These are phyloP conservation scores for Drosophila lacertosa DNA, from an alignment of 1,140 invertebrate genomes.

Conservation along the genomic window DNA sequence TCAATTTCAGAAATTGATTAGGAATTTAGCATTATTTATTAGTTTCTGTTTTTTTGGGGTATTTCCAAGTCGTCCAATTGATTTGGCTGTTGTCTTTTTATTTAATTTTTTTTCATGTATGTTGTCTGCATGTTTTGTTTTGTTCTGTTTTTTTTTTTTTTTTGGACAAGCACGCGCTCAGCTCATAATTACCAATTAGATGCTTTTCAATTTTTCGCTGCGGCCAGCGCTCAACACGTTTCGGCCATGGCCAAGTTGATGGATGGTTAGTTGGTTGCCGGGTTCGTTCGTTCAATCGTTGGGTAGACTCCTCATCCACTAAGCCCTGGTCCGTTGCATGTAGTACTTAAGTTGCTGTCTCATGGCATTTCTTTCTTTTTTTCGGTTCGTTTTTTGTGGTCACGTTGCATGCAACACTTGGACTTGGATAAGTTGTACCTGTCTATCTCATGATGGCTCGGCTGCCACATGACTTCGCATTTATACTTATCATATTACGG, in stretches of 20 bases:
- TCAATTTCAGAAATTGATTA: too few relatives aligned
- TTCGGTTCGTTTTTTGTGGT: constrained; percentile 32
- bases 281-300: neutral
- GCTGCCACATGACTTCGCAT: constrained; percentile 33
- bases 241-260: constrained; percentile 43
- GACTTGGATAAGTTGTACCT: constrained; percentile 21
- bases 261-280: constrained; percentile 23
- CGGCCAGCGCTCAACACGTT: constrained; percentile 55
- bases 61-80: constrained; percentile 1
- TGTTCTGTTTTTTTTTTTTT: constrained; percentile 30
- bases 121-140: constrained; percentile 31
- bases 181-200: constrained; percentile 67
- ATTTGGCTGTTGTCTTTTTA: neutral
- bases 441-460: constrained; percentile 18
- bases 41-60: too few relatives aligned
- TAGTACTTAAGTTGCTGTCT: constrained; percentile 52
- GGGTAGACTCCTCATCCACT: constrained; percentile 20
- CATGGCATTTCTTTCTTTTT: constrained; percentile 20
- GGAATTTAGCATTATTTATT: too few relatives aligned
- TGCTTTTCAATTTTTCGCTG: constrained; percentile 65
- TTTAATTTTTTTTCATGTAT: constrained; percentile 17
- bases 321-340: constrained; percentile 26
- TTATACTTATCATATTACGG: constrained; percentile 44
- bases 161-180: constrained; percentile 60
- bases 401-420: constrained; percentile 54